Evolutionary conservation across 2,113 vertebrate species (phyloP), one percentile per base, ranked within the genome.

Genomic region (Nyctereutes procyonoides): DNA sequence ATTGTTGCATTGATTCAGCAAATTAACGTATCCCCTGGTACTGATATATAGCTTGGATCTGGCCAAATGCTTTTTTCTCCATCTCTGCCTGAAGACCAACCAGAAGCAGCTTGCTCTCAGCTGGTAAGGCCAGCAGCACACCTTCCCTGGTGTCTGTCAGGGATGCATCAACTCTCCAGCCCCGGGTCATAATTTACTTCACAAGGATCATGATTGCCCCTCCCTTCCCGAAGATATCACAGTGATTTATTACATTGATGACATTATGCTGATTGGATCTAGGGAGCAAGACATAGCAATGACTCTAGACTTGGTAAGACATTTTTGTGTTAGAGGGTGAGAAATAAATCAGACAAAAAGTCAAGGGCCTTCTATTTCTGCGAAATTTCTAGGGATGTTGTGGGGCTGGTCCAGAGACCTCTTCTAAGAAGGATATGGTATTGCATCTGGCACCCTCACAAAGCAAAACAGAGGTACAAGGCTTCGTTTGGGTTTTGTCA

Each of bases 391-490:
- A 53, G 30, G 43, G 19, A 12, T 5, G 62, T 7, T 53, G 1
- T 16, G 4, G 19, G 12, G 19, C 19, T 53, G 20, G 62, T 51
- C 1, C 12, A 86, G 3, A 67, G 7, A 67, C 20, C 24, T 17
- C 30, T 53, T 51, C 62, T 20, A 86, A 67, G 19, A 53, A 14
- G 30, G 30, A n/a, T 53, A 53, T n/a, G 62, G 22, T 53, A 28
- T 53, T 10, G 43, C 3, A 5, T 67, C 7, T 53, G 30, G 3
- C 2, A 3, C 8, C 65, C 7, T 3, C 13, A 9, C 43, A 8
- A 32, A 51, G 30, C 19, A 67, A 67, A 65, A n/a, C 48, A 10
- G 26, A 51, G 3, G 43, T 9, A 28, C 24, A 76, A 76, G 3
- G 26, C 15, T 51, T 76, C 43, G 26, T 76, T 76, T 51, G 74